phyloP scores from a whole-genome alignment of 2,113 vertebrate genomes.

The Collichthys lucidus region DNA sequence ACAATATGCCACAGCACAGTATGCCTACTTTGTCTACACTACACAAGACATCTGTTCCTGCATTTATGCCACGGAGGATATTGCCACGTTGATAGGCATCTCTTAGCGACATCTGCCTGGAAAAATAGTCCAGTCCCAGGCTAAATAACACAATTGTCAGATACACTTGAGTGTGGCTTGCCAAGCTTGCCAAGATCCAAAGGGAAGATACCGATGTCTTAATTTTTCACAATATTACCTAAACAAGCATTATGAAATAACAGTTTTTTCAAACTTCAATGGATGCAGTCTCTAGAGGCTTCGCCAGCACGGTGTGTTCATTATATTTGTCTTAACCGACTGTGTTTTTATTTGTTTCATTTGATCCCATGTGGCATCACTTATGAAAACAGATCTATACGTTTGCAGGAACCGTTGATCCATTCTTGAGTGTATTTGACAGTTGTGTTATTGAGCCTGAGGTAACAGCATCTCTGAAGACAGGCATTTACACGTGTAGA shows the following conservation, averaged over 20 bases:
- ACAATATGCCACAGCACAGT: conserved; percentile 16
- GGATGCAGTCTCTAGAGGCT: neutral
- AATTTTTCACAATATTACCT: conserved; percentile 62
- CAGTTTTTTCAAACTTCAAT: conserved; percentile 5
- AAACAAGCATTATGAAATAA: conserved; percentile 26
- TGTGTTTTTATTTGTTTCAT: neutral
- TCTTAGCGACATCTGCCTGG: conserved; percentile 67
- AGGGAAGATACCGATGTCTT: conserved; percentile 59
- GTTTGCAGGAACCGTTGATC: conserved; percentile 10
- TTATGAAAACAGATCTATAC: conserved; percentile 10
- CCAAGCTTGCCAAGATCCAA: conserved; percentile 49
- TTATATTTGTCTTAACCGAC: conserved; percentile 7
- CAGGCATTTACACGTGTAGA: neutral
- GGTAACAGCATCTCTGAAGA: conserved; percentile 24
- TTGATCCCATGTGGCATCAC: conserved; percentile 13
- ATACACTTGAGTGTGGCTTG: conserved; percentile 44
- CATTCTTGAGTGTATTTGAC: conserved; percentile 6
- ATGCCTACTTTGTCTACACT: conserved; percentile 29
- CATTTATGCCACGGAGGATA: conserved; percentile 64
- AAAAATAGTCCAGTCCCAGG: conserved; percentile 53
- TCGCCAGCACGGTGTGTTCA: conserved; percentile 25
- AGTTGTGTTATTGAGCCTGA: conserved; percentile 31
- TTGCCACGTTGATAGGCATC: conserved; percentile 64
- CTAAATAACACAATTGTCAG: conserved; percentile 64
- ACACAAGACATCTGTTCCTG: conserved; percentile 70